Base-by-base conservation (phyloP, 30 jellyfish, hydroid and myxozoan genomes). In the Nemopilema nomurai region DNA sequence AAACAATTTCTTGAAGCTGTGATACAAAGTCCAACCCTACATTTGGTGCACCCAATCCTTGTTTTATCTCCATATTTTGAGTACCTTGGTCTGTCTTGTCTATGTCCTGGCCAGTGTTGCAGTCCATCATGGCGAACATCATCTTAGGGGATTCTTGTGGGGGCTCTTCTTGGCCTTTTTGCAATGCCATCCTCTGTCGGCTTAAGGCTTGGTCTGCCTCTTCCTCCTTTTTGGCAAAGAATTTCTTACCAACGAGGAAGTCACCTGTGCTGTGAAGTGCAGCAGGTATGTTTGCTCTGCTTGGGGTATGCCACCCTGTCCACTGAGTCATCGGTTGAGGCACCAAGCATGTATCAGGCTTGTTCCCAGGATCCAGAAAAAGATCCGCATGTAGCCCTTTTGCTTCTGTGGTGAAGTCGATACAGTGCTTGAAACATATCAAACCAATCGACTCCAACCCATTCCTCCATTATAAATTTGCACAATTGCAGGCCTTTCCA, bases 301-400 rank as follows among this genome's bases (percentile, higher is more conserved):
- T 51, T 18, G 22, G 65, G 85, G 85, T 33, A 75, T 41, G 1
- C 85, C 85, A 33, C 67, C 67, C 72, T 75, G 72, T 52, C 51
- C 72, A 32, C 73, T 28, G 67, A 32, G 62, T 23, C 83, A 57
- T 27, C 82, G 74, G 68, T 63, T 19, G 49, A 69, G 74, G 57
- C 83, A 81, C 90, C 75, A 69, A 24, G 75, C 74, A 41, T 69
- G 22, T 67, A 24, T 63, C 50, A 25, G 24, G 74, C 74, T 81
- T 33, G 83, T 63, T 22, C 84, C 83, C 90, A 81, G 69, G 73
- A 81, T 22, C 83, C 85, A 67, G 77, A 69, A 81, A 81, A 81
- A 81, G 83, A 81, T 69, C 74, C 90, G 57, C 90, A 81, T 81
- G 51, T 81, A 81, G 83, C 83, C 88, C 73, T 33, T 81, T 80